phyloP scores from a whole-genome alignment of 2,113 vertebrate species.

The Misgurnus mizolepis region DNA sequence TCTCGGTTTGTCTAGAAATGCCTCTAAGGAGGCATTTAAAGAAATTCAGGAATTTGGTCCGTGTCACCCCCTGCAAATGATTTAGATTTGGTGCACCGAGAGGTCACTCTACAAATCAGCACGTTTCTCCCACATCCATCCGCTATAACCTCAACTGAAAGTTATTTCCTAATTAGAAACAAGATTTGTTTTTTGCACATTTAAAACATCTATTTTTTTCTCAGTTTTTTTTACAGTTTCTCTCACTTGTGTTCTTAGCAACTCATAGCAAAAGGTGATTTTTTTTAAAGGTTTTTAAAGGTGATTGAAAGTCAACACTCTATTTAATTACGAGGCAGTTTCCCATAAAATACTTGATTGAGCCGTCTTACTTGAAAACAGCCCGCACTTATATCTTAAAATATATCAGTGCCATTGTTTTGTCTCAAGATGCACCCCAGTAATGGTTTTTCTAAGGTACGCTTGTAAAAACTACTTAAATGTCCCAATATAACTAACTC shows the following conservation, averaged over 20 bases:
- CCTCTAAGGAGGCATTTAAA: slow-evolving; percentile 78
- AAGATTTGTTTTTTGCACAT: slow-evolving; percentile 68
- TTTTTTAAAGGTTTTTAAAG: neutral
- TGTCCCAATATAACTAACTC: too few species aligned
- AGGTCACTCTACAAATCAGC: slow-evolving; percentile 85
- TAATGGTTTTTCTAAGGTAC: too few species aligned
- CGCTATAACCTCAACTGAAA: slow-evolving; percentile 85
- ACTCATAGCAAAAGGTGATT: neutral
- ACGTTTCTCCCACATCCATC: slow-evolving; percentile 84
- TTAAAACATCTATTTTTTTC: slow-evolving; percentile 31
- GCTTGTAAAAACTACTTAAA: too few species aligned
- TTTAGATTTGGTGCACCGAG: slow-evolving; percentile 84
- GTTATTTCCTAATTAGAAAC: slow-evolving; percentile 85
- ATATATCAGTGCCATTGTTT: too few species aligned
- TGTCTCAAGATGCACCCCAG: too few species aligned
- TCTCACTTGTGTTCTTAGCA: neutral
- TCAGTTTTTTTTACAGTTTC: neutral
- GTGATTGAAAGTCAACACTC: neutral
- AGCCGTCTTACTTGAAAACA: too few species aligned
- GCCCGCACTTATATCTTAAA: too few species aligned
- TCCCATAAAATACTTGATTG: too few species aligned
- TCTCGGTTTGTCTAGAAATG: slow-evolving; percentile 80
- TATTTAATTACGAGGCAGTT: neutral
- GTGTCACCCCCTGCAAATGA: slow-evolving; percentile 81
- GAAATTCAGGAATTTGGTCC: slow-evolving; percentile 83